Conservation (phyloP, 2,797 vertebrate species). For the Pogonophryne albipinna region DNA sequence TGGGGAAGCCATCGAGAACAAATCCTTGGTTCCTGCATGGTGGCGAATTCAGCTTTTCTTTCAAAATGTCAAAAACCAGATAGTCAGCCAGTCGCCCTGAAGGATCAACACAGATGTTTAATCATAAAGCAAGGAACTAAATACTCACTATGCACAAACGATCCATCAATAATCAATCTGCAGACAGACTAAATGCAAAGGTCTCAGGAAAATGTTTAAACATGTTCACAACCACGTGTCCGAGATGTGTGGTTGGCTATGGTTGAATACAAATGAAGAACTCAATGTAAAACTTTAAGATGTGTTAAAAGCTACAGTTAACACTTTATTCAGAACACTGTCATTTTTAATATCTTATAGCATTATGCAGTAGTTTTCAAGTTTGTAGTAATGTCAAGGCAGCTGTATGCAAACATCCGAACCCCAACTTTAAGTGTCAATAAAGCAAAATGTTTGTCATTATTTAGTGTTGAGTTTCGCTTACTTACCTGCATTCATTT, state of each 20-base stretch:
- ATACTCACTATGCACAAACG: neutral
- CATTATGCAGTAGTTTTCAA: neutral
- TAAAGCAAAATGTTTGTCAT: neutral
- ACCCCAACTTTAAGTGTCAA: neutral
- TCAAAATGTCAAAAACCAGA: slow-evolving; percentile 84
- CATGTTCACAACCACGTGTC: no score
- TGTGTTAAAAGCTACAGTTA: neutral
- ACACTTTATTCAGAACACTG: neutral
- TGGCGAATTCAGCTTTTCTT: slow-evolving; percentile 90
- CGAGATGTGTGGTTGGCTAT: neutral
- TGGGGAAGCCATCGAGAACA: slow-evolving; percentile 92
- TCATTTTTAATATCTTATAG: neutral
- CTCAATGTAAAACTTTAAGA: neutral
- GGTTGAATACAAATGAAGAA: neutral
- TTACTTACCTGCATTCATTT: slow-evolving; percentile 83
- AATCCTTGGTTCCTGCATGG: slow-evolving; percentile 94
- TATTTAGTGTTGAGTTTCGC: neutral
- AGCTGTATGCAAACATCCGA: neutral
- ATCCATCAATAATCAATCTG: neutral
- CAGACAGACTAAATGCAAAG: neutral
- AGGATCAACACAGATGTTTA: slow-evolving; percentile 17
- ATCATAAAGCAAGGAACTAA: neutral
- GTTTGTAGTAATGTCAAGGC: neutral
- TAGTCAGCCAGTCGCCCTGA: slow-evolving; percentile 86
- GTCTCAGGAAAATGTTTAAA: neutral